phyloP scores from a whole-genome alignment of 2,113 vertebrate species.

The Corydoras maculifer region DNA sequence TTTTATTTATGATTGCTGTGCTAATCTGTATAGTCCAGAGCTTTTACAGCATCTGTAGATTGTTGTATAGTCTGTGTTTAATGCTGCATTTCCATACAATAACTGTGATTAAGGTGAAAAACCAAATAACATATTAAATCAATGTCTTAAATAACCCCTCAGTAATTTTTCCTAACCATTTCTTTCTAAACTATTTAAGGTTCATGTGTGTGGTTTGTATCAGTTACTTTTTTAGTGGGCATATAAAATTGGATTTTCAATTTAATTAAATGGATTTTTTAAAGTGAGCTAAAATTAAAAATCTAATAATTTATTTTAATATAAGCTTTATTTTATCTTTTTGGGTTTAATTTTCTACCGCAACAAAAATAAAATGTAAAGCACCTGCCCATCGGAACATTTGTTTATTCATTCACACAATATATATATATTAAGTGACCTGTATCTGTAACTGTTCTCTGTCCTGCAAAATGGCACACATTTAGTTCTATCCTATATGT shows the following conservation, averaged over 20 bases:
- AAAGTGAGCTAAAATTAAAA: too few species aligned
- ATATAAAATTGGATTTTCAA: background rate
- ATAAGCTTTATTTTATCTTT: too few species aligned
- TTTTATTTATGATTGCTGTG: background rate
- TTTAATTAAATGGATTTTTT: background rate
- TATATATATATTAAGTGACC: too few species aligned
- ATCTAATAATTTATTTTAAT: too few species aligned
- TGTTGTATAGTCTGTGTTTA: background rate
- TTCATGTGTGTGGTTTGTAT: conserved; percentile 3
- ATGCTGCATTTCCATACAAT: background rate
- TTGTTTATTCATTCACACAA: too few species aligned
- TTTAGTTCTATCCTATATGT: background rate
- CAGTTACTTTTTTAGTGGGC: background rate
- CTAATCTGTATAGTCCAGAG: background rate
- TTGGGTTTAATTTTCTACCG: too few species aligned
- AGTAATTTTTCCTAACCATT: background rate
- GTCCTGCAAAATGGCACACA: too few species aligned
- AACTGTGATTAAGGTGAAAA: conserved; percentile 1
- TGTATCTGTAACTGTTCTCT: too few species aligned
- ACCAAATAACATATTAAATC: background rate
- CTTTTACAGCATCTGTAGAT: background rate
- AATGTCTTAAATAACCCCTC: background rate
- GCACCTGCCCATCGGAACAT: too few species aligned
- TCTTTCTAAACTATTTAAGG: background rate
- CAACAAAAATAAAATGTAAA: too few species aligned